These are phyloP conservation scores for Sprattus sprattus DNA, from an alignment of 2,113 vertebrate species.

Conservation along the genomic window DNA sequence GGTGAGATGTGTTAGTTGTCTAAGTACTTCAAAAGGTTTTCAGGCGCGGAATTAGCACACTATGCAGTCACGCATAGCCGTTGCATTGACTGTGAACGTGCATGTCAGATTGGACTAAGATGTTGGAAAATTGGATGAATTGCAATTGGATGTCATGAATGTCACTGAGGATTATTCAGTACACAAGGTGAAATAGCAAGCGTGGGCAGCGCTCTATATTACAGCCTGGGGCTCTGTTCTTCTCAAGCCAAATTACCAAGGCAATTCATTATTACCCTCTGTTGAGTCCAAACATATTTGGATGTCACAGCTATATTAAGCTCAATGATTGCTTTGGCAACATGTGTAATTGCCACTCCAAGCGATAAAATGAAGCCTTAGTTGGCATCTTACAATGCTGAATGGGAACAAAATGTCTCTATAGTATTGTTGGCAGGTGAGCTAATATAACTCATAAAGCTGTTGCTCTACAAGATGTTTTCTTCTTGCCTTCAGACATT, in stretches of 20 bases:
- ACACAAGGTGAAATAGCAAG: neutral
- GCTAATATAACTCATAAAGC: neutral
- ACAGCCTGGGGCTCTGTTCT: neutral
- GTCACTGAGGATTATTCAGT: neutral
- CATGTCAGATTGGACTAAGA: neutral
- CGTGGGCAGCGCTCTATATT: neutral
- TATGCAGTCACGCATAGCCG: neutral
- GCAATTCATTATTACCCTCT: slow-evolving; percentile 10
- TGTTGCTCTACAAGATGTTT: too few relatives aligned
- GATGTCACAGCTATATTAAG: slow-evolving; percentile 9
- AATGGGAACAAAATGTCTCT: neutral
- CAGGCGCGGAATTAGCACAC: neutral
- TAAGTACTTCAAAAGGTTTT: neutral
- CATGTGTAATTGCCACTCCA: neutral
- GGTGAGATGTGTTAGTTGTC: neutral
- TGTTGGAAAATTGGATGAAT: neutral
- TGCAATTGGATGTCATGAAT: neutral
- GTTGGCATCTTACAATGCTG: neutral
- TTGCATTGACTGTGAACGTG: neutral
- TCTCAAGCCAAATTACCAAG: neutral
- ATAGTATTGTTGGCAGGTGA: neutral
- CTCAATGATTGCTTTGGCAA: neutral
- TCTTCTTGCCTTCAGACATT: slow-evolving; percentile 3
- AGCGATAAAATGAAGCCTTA: neutral
- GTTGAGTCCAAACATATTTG: slow-evolving; percentile 1